phyloP scores from a whole-genome alignment of 2,888 invertebrate genomes.

The Orthosia gothica region DNA sequence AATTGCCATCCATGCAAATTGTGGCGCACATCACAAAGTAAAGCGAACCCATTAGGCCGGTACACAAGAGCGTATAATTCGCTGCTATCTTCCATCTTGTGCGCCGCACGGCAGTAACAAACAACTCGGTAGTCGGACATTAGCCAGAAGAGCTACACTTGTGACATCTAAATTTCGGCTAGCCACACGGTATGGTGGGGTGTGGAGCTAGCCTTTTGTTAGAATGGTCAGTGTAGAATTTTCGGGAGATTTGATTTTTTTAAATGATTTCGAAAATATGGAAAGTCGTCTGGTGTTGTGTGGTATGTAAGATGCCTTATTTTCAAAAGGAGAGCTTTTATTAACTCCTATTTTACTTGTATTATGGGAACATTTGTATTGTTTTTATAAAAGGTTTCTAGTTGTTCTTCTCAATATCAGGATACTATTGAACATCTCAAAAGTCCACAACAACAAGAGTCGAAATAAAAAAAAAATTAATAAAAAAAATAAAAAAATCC shows the following conservation, averaged over 20 bases:
- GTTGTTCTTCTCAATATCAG: no score
- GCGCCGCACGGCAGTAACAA: conserved; percentile 87
- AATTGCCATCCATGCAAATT: conserved; percentile 65
- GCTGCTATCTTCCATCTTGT: conserved; percentile 88
- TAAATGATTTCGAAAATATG: neutral
- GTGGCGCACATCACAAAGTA: conserved; percentile 59
- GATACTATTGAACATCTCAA: no score
- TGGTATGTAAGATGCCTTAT: neutral
- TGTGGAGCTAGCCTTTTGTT: conserved; percentile 32
- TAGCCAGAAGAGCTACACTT: conserved; percentile 86
- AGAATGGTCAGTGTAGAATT: conserved; percentile 48
- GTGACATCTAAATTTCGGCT: conserved; percentile 91
- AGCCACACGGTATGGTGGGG: conserved; percentile 81
- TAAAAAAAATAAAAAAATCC: no score
- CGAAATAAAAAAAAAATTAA: no score
- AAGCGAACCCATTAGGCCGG: conserved; percentile 63
- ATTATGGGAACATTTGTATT: no score
- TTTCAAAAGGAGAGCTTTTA: neutral
- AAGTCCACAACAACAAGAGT: no score
- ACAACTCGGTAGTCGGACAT: conserved; percentile 87
- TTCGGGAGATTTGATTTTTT: neutral
- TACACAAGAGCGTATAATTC: conserved; percentile 84
- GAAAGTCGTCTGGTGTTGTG: neutral
- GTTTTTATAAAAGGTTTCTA: no score
- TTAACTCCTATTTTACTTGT: no score